Evolutionary conservation across 2,888 invertebrate genomes (phyloP), one percentile per base, ranked within the genome.

Genomic region (Limnephilus marmoratus): DNA sequence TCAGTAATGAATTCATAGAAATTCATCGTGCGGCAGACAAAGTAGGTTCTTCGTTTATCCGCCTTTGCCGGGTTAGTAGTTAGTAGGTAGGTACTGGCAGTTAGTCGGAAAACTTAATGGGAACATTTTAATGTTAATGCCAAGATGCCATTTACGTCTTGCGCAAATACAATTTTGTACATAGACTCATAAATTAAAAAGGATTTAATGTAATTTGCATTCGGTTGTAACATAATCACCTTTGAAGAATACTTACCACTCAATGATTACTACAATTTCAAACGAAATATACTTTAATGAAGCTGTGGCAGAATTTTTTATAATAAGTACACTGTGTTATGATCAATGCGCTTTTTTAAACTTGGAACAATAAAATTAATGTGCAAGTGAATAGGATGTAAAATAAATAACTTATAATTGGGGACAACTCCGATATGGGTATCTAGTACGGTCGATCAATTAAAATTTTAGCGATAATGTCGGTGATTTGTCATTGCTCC

Each of bases 61-160:
- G 68, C 68, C 68, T 68, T 24, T 24, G 24, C 68, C 68, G n/a
- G 68, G n/a, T 68, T 2, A 24, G 68, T 68, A 83, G 34, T 4
- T 37, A 37, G 18, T 31, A 31, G 31, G 31, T 31, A 31, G 2
- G 31, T 82, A 34, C 34, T 82, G 18, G 24, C 37, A 83, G 83
- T 83, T 34, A 83, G 83, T 83, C 83, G n/a, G 83, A 83, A 83
- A 24, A 83, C 12, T 37, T 37, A 83, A 31, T 83, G 41, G 37
- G 83, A 83, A 34, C 83, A 24, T 83, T 24, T 83, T 34, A 83
- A 37, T 37, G 37, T 34, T 83, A 83, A 83, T 83, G 83, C 31
- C 37, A 37, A 83, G 34, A 83, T 83, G 83, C 83, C 83, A 37
- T 83, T 83, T 83, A 37, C 34, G 41, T 4, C 12, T 83, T 83